Base-by-base conservation (phyloP, 2,888 invertebrate species). In the Sarcophaga variegata region DNA sequence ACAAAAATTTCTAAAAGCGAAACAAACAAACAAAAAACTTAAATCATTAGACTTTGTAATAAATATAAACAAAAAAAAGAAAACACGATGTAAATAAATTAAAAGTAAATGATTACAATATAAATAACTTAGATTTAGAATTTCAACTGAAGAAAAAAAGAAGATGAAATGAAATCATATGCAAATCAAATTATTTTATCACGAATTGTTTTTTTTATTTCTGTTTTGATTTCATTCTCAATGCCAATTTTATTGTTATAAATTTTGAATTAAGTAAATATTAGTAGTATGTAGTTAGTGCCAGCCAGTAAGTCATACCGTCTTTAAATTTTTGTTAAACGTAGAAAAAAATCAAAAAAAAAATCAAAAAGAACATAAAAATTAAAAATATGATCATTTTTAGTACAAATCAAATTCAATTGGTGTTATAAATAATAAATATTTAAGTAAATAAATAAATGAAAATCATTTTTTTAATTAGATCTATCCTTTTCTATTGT, bases 391-490 rank as follows among this genome's bases (percentile, higher is more conserved):
- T 72, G 64, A 47, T 85, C 74, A 82, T 78, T 79, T 82, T 67
- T 82, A 85, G 85, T 85, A 85, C 85, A 85, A 85, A 82, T 76
- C 47, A 70, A 81, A 85, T 75, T 79, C 64, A 79, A 81, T 82
- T 70, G 70, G 82, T 82, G 78, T 82, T 78, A 62, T 62, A 20
- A 69, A 8, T 37, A 37, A 37, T 37, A 37, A 37, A 37, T 37
- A 4, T 10, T 4, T 37, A 37, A 37, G 8, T 37, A 37, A 37
- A 37, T 37, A 37, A 37, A 78, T 37, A 25, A 70, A 54, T 54
- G 54, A 54, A 54, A 54, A 54, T 17, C 12, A 54, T 60, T 62
- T 17, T 11, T 54, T 22, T 27, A 37, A 37, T 71, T 80, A 79
- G 66, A 72, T 37, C 69, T 74, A 49, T 71, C 12, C 14, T 79